Evolutionary conservation across 2,888 invertebrate species (phyloP).

Genomic region (Acanthococcus lagerstroemiae): DNA sequence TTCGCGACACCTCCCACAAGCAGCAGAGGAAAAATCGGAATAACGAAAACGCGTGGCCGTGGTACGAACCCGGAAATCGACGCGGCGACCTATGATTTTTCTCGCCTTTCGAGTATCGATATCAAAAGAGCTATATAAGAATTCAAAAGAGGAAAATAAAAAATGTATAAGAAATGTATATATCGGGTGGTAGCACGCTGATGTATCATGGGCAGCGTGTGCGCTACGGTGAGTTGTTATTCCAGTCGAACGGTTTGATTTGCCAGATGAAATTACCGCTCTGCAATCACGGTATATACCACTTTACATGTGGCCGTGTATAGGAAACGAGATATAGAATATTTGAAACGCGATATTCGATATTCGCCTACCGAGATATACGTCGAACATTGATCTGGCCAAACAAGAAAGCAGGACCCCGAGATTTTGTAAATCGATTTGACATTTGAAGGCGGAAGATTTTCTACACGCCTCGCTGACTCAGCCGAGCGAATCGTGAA

Average conservation of each 20-base stretch:
- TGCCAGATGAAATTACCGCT: not conserved
- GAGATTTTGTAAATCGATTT: not conserved
- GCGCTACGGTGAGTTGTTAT: not conserved
- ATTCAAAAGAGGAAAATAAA: not conserved
- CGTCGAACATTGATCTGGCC: not conserved
- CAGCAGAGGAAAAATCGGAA: not conserved
- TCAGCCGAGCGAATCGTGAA: too few relatives aligned
- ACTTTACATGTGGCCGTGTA: too few relatives aligned
- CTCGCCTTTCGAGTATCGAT: not conserved
- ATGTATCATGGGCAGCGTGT: not conserved
- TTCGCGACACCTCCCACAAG: not conserved
- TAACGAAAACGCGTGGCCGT: not conserved
- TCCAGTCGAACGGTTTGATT: not conserved
- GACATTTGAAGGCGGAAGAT: too few relatives aligned
- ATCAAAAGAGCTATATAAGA: not conserved
- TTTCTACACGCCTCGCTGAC: too few relatives aligned
- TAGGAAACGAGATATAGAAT: not conserved
- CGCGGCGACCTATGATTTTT: not conserved
- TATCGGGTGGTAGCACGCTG: not conserved
- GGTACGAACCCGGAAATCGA: not conserved
- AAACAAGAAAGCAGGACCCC: not conserved
- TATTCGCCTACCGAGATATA: not conserved
- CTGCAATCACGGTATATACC: not conserved
- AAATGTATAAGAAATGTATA: not conserved
- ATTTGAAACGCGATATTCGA: not conserved